Evolutionary conservation across 2,113 vertebrate genomes (phyloP).

Genomic region (Numenius arquata): DNA sequence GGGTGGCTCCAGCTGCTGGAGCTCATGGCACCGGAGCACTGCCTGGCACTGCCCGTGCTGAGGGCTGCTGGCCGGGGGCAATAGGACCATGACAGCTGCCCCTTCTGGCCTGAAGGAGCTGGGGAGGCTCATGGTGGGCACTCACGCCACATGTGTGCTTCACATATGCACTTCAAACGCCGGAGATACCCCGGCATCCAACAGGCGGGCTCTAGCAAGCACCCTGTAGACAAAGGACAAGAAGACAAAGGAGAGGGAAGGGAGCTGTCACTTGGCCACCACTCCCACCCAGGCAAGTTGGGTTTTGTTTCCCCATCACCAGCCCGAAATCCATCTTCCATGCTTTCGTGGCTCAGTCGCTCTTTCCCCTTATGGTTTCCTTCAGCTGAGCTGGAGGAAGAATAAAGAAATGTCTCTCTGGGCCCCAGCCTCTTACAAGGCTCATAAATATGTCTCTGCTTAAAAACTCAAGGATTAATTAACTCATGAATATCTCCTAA

Average conservation of each 20-base stretch:
- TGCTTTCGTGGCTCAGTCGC: conserved; percentile 46
- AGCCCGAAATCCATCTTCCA: conserved; percentile 53
- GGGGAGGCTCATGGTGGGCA: neutral
- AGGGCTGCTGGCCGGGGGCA: neutral
- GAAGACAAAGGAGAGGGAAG: conserved; percentile 13
- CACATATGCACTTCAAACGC: neutral
- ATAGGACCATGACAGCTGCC: neutral
- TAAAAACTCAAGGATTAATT: conserved; percentile 66
- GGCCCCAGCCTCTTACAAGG: conserved; percentile 66
- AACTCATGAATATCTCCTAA: conserved; percentile 62
- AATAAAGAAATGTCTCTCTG: conserved; percentile 66
- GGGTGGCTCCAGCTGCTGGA: neutral
- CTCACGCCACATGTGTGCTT: neutral
- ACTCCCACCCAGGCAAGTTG: neutral
- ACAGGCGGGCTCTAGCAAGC: neutral
- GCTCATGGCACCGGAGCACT: neutral
- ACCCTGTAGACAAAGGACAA: neutral
- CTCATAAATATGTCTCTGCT: conserved; percentile 72
- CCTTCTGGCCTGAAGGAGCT: neutral
- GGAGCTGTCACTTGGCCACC: neutral
- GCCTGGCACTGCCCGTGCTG: neutral
- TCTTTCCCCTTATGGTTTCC: conserved; percentile 69
- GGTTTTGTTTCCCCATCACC: conserved; percentile 48
- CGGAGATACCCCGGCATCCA: neutral
- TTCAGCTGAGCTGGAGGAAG: conserved; percentile 71